Evolutionary conservation across 2,888 invertebrate species (phyloP), one percentile per base, ranked within the genome.

Genomic region (Kryphioiulus occultus): DNA sequence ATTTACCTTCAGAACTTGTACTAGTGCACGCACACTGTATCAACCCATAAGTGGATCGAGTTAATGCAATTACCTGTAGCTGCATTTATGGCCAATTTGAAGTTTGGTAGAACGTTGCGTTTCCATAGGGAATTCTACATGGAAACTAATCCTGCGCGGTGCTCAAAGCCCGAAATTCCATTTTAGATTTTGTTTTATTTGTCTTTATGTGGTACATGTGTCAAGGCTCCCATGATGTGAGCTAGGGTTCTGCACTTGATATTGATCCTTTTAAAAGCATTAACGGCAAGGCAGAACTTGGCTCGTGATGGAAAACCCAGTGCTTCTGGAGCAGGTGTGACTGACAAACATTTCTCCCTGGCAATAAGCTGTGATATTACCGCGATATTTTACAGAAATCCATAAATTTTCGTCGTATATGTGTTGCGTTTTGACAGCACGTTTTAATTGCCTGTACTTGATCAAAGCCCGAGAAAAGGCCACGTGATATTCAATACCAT

Each of bases 181-280:
- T 53, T 53, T 53, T n/a, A n/a, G 53, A 53, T 53, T 53, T 53
- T 7, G 53, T 3, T 53, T 53, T n/a, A 53, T 53, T 53, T n/a
- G 53, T 47, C 53, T 10, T 15, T 26, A 68, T 68, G 26, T 68
- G 68, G 0, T 68, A 26, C 68, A 68, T 68, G 68, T 68, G 68
- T 68, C 68, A 26, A 10, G 10, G 68, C 26, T 68, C 68, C 68
- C 26, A 68, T 22, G 68, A 9, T 68, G 3, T 10, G 22, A n/a
- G 68, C 26, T 26, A 68, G 12, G 26, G 68, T n/a, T 68, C 26
- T 12, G 68, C 68, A 26, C 68, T 68, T 68, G 68, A 26, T 68
- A 68, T 68, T 68, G 68, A 68, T 68, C 68, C 68, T 68, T n/a
- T 68, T 68, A 68, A 68, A 68, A 68, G 68, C 68, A 26, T 68